A percentile compares a stretch with the other conserved stretches of the same genome.
phyloP scores from a whole-genome alignment of 92 coral and sea anemone species.

The Paramuricea clavata region DNA sequence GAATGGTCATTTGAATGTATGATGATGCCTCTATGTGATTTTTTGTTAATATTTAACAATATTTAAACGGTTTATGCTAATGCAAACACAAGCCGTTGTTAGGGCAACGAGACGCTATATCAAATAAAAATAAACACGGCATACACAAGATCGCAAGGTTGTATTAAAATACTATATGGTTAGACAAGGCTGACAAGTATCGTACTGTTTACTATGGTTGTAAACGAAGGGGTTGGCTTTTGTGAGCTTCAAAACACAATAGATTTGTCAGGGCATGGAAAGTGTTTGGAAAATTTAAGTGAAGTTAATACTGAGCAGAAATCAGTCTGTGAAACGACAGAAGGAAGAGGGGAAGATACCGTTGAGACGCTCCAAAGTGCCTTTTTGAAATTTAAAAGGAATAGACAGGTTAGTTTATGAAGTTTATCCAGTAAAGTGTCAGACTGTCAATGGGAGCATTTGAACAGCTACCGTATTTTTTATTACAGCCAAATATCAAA shows the following conservation, averaged over 20 bases:
- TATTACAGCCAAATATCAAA: too few relatives aligned
- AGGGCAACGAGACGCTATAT: neutral
- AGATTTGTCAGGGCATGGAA: neutral
- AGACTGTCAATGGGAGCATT: too few relatives aligned
- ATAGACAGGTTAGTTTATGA: slow-evolving; percentile 75
- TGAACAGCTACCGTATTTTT: too few relatives aligned
- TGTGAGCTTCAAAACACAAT: slow-evolving; percentile 34
- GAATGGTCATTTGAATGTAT: neutral
- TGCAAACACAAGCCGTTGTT: neutral
- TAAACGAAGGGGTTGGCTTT: slow-evolving; percentile 32
- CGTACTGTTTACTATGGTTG: neutral
- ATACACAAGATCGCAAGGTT: neutral
- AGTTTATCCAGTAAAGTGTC: too few relatives aligned
- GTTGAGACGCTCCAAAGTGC: slow-evolving; percentile 83
- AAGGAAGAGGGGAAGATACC: slow-evolving; percentile 16
- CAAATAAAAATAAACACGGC: neutral
- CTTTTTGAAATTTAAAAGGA: slow-evolving; percentile 87
- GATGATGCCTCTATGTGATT: neutral
- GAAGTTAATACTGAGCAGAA: slow-evolving; percentile 36
- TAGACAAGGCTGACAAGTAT: neutral
- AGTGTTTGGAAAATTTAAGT: neutral
- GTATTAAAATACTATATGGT: neutral
- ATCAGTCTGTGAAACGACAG: slow-evolving; percentile 52
- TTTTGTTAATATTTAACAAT: neutral
- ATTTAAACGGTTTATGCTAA: neutral